Conservation (phyloP, 2,113 vertebrate species). For the Rutilus rutilus region DNA sequence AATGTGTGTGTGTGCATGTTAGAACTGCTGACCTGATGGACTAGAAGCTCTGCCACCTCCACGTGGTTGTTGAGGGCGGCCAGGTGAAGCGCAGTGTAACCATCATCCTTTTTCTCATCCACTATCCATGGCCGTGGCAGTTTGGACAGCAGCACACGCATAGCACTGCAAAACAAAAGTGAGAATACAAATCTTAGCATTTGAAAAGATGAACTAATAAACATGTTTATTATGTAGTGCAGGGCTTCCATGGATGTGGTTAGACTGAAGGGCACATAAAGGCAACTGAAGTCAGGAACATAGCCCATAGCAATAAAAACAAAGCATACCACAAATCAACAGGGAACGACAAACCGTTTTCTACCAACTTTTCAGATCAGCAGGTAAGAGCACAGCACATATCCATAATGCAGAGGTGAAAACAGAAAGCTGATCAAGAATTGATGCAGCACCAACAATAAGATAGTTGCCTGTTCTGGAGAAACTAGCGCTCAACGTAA, state of each 20-base stretch:
- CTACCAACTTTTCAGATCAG: constrained; percentile 3
- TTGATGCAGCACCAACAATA: constrained; percentile 29
- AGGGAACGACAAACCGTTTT: constrained; percentile 12
- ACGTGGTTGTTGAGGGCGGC: constrained; percentile 99
- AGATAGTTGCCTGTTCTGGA: too few relatives aligned
- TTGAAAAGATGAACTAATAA: background rate
- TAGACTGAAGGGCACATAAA: background rate
- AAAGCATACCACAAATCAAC: constrained; percentile 13
- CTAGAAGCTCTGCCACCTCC: constrained; percentile 96
- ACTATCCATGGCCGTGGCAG: constrained; percentile 98
- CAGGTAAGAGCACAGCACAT: background rate
- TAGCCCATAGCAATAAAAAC: background rate
- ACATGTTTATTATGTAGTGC: too few relatives aligned
- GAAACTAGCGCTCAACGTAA: background rate
- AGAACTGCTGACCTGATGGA: constrained; percentile 88
- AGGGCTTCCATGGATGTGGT: background rate
- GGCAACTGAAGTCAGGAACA: background rate
- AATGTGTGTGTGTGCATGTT: background rate
- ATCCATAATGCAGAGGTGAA: background rate
- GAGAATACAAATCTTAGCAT: background rate
- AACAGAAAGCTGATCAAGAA: background rate
- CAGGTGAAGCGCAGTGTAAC: constrained; percentile 96
- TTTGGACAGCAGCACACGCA: constrained; percentile 96
- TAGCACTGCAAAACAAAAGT: constrained; percentile 80
- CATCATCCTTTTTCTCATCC: constrained; percentile 98